phyloP scores from a whole-genome alignment of 2,113 vertebrate genomes.

The Cepphus grylle region DNA sequence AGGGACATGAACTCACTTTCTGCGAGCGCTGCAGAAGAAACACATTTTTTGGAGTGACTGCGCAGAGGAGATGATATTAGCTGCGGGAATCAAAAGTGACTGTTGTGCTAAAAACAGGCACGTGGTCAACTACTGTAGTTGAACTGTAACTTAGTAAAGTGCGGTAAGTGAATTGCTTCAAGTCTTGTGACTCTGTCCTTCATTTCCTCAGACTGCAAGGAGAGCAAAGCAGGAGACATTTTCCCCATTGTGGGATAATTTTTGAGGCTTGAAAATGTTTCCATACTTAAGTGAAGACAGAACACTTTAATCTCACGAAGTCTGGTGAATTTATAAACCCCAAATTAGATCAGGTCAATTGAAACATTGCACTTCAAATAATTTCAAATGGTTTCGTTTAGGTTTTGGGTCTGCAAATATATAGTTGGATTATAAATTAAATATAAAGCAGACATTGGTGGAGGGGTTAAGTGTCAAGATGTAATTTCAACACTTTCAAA shows the following conservation, averaged over 20 bases:
- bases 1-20: neutral
- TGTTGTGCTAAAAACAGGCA: conserved; percentile 57
- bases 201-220: conserved; percentile 33
- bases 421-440: conserved; percentile 14
- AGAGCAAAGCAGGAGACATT: conserved; percentile 39
- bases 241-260: conserved; percentile 49
- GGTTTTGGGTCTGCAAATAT: conserved; percentile 1
- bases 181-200: conserved; percentile 49
- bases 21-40: neutral
- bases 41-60: neutral
- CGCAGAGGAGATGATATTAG: neutral
- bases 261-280: conserved; percentile 61
- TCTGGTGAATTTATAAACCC: conserved; percentile 50
- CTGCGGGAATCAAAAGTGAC: conserved; percentile 10
- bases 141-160: conserved; percentile 63
- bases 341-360: conserved; percentile 62
- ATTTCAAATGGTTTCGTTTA: conserved; percentile 45
- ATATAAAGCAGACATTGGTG: conserved; percentile 27
- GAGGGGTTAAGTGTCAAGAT: conserved; percentile 34
- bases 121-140: conserved; percentile 34
- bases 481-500: conserved; percentile 44
- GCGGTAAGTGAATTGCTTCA: conserved; percentile 54
- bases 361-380: conserved; percentile 46
- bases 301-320: conserved; percentile 44
- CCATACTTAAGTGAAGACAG: conserved; percentile 57